Evolutionary conservation across 1,140 invertebrate genomes (phyloP).

Genomic region (Drosophila trapezifrons): DNA sequence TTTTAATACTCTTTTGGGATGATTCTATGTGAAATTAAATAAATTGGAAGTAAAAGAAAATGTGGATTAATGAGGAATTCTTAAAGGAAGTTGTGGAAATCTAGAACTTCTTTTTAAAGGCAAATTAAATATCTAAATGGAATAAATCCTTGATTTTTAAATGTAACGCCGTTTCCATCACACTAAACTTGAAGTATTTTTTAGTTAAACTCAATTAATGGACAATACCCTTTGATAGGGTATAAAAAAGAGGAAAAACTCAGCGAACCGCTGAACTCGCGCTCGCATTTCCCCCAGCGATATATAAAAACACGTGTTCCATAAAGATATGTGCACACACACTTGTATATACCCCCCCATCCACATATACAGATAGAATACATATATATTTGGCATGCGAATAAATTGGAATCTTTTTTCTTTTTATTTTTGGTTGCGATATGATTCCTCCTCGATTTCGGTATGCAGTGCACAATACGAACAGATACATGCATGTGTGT

Average conservation of each 20-base stretch:
- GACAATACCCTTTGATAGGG: background rate
- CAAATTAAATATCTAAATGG: background rate
- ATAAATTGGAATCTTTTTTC: constrained; percentile 60
- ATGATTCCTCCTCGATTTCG: constrained; percentile 12
- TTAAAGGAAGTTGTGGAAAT: background rate
- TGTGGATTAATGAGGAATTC: background rate
- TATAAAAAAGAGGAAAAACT: constrained; percentile 18
- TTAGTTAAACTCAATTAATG: background rate
- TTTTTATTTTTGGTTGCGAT: background rate
- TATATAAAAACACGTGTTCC: constrained; percentile 69
- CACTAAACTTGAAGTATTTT: background rate
- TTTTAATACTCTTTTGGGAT: background rate
- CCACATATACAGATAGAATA: constrained; percentile 16
- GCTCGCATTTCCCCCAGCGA: constrained; percentile 36
- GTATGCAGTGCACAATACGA: constrained; percentile 26
- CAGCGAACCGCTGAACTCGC: constrained; percentile 24
- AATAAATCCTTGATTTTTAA: too few species aligned
- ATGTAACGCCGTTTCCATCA: too few species aligned
- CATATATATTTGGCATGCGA: constrained; percentile 57
- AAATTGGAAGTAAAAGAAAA: too few species aligned
- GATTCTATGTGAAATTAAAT: background rate
- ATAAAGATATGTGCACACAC: constrained; percentile 43
- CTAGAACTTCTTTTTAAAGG: too few species aligned
- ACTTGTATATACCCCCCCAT: background rate
- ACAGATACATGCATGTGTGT: constrained; percentile 16